phyloP scores from a whole-genome alignment of 2,888 invertebrate species.

The Tuta absoluta region DNA sequence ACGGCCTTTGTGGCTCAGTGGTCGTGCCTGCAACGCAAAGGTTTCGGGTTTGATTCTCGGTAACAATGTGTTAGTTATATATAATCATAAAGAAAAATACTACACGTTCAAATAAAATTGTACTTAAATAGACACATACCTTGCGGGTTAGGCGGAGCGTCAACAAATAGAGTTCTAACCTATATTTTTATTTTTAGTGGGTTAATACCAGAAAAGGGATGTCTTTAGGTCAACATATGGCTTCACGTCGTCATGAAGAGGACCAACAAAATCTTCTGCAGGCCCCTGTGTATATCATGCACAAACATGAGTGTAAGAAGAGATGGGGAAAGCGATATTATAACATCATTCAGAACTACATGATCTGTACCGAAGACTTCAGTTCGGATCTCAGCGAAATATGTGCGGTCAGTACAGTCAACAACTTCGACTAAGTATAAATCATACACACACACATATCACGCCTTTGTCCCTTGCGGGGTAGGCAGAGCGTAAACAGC shows the following conservation, averaged over 20 bases:
- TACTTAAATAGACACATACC: too few species aligned
- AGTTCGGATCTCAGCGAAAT: conserved; percentile 50
- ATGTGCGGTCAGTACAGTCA: conserved; percentile 46
- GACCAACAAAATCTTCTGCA: conserved; percentile 45
- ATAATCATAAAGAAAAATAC: too few species aligned
- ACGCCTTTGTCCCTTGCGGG: too few species aligned
- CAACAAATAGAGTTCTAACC: not conserved
- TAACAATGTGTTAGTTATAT: too few species aligned
- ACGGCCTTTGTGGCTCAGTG: too few species aligned
- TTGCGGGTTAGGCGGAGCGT: too few species aligned
- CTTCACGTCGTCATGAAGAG: not conserved
- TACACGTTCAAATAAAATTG: too few species aligned
- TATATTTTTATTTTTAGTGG: conserved; percentile 32
- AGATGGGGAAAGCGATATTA: conserved; percentile 58
- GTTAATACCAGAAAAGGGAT: conserved; percentile 30
- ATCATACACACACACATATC: not conserved
- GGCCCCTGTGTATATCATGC: conserved; percentile 44
- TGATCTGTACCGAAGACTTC: conserved; percentile 58
- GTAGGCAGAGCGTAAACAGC: too few species aligned
- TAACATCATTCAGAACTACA: conserved; percentile 63
- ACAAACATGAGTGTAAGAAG: conserved; percentile 49
- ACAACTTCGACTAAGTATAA: not conserved
- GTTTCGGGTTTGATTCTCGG: too few species aligned
- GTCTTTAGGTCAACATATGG: not conserved
- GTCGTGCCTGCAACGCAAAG: too few species aligned